These are phyloP conservation scores for Barbus barbus DNA, from an alignment of 2,113 vertebrate genomes.

Conservation along the genomic window DNA sequence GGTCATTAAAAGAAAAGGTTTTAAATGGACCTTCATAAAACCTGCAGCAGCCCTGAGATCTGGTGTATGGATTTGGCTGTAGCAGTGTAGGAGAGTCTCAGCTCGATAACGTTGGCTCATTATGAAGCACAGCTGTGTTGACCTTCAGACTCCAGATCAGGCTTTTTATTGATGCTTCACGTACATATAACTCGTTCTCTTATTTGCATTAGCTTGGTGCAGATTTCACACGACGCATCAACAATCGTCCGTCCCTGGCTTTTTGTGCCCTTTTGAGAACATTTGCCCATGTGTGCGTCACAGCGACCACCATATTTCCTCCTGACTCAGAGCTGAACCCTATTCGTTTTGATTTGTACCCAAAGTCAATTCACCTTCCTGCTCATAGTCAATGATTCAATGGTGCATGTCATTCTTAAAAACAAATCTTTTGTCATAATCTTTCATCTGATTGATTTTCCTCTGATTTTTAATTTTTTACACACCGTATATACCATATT, in stretches of 20 bases:
- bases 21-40: too few species aligned
- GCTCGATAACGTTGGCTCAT: background rate
- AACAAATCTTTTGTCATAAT: too few species aligned
- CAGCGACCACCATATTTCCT: background rate
- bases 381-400: background rate
- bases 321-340: background rate
- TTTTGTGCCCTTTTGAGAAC: slow-evolving; percentile 3
- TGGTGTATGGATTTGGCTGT: background rate
- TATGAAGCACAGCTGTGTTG: background rate
- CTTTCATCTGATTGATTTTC: too few species aligned
- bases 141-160: slow-evolving; percentile 14
- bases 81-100: background rate
- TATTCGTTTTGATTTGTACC: background rate
- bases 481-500: too few species aligned
- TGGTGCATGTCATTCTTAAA: background rate
- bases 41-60: background rate
- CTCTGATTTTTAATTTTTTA: too few species aligned
- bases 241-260: background rate
- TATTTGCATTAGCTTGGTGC: background rate
- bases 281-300: background rate
- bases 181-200: background rate
- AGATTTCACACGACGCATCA: background rate
- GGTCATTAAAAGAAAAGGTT: too few species aligned
- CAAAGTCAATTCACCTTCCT: background rate
- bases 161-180: background rate